phyloP scores from a whole-genome alignment of 2,888 invertebrate genomes.

The Leucoptera coffeella region DNA sequence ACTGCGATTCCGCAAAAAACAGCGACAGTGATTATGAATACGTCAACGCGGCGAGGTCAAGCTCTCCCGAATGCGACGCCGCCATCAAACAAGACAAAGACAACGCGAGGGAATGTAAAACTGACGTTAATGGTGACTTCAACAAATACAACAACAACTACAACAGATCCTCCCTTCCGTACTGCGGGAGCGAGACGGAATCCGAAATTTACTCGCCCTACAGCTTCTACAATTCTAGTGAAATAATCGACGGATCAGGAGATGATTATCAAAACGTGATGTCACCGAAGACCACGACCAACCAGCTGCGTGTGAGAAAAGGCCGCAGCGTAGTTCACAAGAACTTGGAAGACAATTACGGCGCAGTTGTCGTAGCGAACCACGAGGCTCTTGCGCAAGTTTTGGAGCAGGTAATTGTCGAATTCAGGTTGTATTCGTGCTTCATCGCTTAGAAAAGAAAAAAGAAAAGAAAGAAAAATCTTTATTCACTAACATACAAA shows the following conservation, averaged over 20 bases:
- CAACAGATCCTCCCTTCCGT: constrained; percentile 65
- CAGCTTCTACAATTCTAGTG: constrained; percentile 64
- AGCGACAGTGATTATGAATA: constrained; percentile 61
- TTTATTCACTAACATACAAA: too few species aligned
- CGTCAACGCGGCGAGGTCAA: constrained; percentile 58
- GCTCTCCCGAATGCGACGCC: constrained; percentile 63
- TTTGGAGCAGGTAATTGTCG: constrained; percentile 80
- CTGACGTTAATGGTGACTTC: constrained; percentile 48
- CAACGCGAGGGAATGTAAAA: constrained; percentile 20
- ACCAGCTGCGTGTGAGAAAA: constrained; percentile 68
- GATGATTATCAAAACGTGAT: constrained; percentile 39
- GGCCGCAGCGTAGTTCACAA: constrained; percentile 79
- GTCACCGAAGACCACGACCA: constrained; percentile 45
- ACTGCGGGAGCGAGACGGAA: constrained; percentile 78
- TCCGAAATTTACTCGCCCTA: constrained; percentile 80
- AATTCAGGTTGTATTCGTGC: background rate
- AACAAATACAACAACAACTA: constrained; percentile 54
- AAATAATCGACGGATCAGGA: constrained; percentile 42
- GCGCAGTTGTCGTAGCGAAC: constrained; percentile 83
- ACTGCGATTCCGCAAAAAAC: constrained; percentile 37
- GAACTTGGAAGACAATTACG: constrained; percentile 84
- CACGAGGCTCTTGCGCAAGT: constrained; percentile 86
- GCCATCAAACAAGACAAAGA: constrained; percentile 40
- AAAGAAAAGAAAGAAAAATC: too few species aligned
- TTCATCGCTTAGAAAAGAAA: too few species aligned